phyloP scores from a whole-genome alignment of 2,888 invertebrate genomes.

The Xylocampa areola region DNA sequence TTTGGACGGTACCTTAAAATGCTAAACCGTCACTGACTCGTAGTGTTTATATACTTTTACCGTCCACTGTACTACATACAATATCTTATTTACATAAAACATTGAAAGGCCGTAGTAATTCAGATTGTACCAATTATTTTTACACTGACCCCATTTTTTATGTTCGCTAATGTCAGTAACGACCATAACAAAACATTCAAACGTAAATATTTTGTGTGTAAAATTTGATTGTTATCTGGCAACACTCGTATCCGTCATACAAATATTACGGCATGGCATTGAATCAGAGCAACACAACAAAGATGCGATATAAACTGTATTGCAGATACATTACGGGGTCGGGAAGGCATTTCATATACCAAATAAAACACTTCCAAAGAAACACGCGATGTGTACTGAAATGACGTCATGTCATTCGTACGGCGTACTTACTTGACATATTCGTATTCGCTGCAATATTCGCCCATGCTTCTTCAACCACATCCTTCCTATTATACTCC shows the following conservation, averaged over 20 bases:
- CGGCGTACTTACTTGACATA: slow-evolving; percentile 58
- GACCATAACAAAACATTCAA: background rate
- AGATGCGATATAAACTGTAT: slow-evolving; percentile 23
- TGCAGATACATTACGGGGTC: slow-evolving; percentile 33
- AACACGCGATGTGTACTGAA: slow-evolving; percentile 26
- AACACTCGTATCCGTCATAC: slow-evolving; percentile 31
- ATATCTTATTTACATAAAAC: no score
- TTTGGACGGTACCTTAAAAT: no score
- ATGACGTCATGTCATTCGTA: slow-evolving; percentile 27
- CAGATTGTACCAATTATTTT: no score
- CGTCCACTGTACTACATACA: no score
- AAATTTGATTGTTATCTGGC: slow-evolving; percentile 14
- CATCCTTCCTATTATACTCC: slow-evolving; percentile 67
- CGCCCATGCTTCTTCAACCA: slow-evolving; percentile 65
- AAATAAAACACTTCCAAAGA: slow-evolving; percentile 12
- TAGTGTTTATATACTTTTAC: no score
- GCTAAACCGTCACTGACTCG: no score
- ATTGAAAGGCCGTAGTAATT: no score
- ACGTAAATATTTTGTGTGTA: background rate
- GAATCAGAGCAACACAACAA: slow-evolving; percentile 33
- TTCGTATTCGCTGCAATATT: slow-evolving; percentile 59
- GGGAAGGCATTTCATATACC: background rate
- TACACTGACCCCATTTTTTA: no score
- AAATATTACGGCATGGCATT: slow-evolving; percentile 38
- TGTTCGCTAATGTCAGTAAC: no score